Conservation (phyloP, 2,113 vertebrate genomes). For the Elaphurus davidianus region DNA sequence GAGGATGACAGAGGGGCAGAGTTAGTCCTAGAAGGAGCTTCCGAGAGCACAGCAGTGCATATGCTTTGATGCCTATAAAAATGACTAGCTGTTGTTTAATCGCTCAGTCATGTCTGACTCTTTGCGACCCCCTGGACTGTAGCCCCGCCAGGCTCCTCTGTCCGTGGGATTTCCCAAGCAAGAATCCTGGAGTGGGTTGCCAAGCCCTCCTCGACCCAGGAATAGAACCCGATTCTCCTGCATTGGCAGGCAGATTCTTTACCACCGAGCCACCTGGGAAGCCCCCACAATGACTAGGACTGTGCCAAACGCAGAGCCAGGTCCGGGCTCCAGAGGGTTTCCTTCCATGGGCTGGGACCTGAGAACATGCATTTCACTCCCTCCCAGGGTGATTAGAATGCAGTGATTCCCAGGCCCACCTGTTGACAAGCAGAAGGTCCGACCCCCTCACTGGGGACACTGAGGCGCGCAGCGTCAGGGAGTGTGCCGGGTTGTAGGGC, state of each 20-base stretch:
- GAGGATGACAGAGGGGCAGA: too few species aligned
- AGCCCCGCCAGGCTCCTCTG: not conserved
- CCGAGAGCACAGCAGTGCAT: fast-evolving
- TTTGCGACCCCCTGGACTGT: not conserved
- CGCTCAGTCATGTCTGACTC: not conserved
- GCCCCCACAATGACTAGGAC: not conserved
- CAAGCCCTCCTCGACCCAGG: not conserved
- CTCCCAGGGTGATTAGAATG: fast-evolving
- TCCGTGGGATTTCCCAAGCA: not conserved
- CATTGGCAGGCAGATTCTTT: not conserved
- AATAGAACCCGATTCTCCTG: not conserved
- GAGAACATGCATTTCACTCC: not conserved
- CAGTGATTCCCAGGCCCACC: not conserved
- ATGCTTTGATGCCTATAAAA: not conserved
- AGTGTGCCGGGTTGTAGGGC: fast-evolving
- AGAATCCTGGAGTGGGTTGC: not conserved
- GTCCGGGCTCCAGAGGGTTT: fast-evolving
- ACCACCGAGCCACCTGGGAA: not conserved
- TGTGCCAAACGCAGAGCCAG: not conserved
- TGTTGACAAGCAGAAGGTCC: not conserved
- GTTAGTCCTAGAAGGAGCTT: not conserved
- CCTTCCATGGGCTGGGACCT: not conserved
- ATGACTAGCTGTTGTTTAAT: not conserved
- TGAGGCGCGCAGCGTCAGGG: not conserved
- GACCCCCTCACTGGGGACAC: not conserved